Base-by-base conservation (phyloP, 2,797 vertebrate species). In the Balearica regulorum region DNA sequence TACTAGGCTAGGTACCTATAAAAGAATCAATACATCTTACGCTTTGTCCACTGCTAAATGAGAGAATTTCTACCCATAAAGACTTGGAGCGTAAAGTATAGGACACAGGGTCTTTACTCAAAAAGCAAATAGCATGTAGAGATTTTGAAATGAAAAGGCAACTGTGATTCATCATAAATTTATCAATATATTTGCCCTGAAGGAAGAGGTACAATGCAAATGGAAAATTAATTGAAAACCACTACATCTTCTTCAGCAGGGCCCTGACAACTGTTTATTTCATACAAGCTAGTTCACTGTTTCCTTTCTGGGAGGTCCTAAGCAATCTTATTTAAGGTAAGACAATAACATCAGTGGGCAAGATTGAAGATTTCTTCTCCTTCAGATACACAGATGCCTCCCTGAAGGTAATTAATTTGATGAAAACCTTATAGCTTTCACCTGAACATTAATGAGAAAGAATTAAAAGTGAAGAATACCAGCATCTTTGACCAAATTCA, bases 1-100 rank as follows among this genome's bases (percentile, higher is more conserved):
- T 49, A 24, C 25, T 29, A 46, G n/a, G 9, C 9, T 17, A n/a
- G 0, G 1, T 20, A 60, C 3, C 4, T 20, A 19, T 33, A 37
- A 70, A 73, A 41, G 26, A 84, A 60, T 35, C 48, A 37, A 3
- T n/a, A 68, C 28, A 5, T 44, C 25, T 43, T 29, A n/a, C 51
- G 29, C 2, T 79, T 82, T 86, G 31, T 21, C 9, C 16, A 33
- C 26, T 58, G 14, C 5, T 93, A 35, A 77, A 75, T 68, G 20
- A 58, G 15, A 75, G 16, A 13, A 54, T 25, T 91, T 61, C 35
- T 64, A 75, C 25, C 29, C 28, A 15, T 29, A 65, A 49, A 73
- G 15, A n/a, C 6, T 31, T 61, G 10, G 25, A 58, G 11, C 13
- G 65, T 55, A 33, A 92, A 71, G 1, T n/a, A 26, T 9, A 83